phyloP scores from a whole-genome alignment of 2,797 vertebrate species.

The Hipposideros larvatus region DNA sequence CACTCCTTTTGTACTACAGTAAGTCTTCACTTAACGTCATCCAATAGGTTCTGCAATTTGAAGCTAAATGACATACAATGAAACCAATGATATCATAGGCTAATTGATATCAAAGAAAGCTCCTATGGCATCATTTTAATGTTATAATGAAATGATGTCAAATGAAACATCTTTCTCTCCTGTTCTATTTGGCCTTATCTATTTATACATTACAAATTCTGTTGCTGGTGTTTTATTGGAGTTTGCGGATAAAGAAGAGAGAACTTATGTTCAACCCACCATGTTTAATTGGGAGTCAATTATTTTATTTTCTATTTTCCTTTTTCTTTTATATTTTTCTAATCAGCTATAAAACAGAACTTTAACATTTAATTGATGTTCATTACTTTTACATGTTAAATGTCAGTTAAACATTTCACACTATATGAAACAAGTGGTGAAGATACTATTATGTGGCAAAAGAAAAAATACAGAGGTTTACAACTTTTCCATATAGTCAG shows the following conservation, averaged over 20 bases:
- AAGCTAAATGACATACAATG: background rate
- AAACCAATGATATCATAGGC: background rate
- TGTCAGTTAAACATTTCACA: background rate
- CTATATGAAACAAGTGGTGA: background rate
- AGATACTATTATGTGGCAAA: background rate
- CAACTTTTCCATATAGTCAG: background rate
- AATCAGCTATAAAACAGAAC: background rate
- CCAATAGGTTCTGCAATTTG: background rate
- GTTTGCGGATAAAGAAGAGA: background rate
- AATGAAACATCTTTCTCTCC: background rate
- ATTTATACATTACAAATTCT: background rate
- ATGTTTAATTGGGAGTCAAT: background rate
- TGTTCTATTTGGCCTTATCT: background rate
- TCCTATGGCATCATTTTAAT: background rate
- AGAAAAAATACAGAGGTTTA: background rate
- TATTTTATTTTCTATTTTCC: background rate
- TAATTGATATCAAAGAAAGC: background rate
- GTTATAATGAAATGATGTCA: background rate
- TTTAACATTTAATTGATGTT: background rate
- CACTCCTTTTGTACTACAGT: background rate
- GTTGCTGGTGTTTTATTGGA: background rate
- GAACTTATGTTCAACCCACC: background rate
- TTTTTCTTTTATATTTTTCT: background rate
- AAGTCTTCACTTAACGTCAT: background rate
- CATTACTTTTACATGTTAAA: constrained; percentile 7